Conservation (phyloP, 2,113 vertebrate species). For the Desmodus rotundus region DNA sequence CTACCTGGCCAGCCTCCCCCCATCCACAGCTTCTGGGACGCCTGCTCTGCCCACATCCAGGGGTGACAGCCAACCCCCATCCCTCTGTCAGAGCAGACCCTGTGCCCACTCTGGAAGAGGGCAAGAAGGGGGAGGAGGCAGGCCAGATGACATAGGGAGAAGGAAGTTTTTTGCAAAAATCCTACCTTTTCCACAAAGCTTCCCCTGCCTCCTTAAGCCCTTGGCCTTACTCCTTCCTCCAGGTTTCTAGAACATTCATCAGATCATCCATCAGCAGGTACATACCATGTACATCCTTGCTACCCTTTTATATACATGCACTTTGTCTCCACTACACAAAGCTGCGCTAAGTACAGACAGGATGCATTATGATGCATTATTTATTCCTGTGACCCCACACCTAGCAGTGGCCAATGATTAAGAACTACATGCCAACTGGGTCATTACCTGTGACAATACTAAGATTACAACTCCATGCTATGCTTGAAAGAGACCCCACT, state of each 20-base stretch:
- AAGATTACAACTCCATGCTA: neutral
- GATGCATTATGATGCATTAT: neutral
- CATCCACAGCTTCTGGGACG: neutral
- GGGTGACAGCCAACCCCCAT: neutral
- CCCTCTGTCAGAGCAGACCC: neutral
- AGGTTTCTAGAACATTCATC: slow-evolving; percentile 18
- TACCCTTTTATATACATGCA: neutral
- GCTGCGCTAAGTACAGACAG: neutral
- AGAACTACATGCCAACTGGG: neutral
- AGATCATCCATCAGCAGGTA: neutral
- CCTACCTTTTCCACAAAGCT: neutral
- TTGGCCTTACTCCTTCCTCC: neutral
- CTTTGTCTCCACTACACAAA: neutral
- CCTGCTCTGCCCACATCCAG: neutral
- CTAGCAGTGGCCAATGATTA: neutral
- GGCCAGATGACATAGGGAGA: neutral
- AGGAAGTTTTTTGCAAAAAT: neutral
- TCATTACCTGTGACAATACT: neutral
- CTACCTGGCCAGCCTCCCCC: slow-evolving; percentile 41
- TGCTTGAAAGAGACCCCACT: neutral
- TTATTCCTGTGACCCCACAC: neutral
- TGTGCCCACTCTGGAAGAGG: neutral
- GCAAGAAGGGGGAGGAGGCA: neutral
- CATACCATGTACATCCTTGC: neutral
- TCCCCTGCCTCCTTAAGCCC: neutral